These are phyloP conservation scores for Leucophenga maculata DNA, from an alignment of 2,888 invertebrate genomes.

Conservation along the genomic window DNA sequence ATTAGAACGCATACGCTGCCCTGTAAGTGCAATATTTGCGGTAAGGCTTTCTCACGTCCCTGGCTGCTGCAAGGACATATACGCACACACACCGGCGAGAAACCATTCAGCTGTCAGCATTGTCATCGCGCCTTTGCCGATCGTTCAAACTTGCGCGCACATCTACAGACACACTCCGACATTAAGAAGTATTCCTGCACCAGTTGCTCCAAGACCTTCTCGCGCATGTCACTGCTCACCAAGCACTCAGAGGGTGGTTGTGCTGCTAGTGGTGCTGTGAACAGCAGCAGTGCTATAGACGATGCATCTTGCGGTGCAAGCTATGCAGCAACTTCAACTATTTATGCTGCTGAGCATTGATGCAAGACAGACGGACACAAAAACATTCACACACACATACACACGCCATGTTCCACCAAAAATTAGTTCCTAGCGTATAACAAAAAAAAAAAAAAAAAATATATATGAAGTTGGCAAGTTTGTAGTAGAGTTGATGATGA, in stretches of 20 bases:
- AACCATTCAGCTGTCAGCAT: conserved; percentile 96
- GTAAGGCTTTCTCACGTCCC: conserved; percentile 96
- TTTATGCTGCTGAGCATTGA: conserved; percentile 61
- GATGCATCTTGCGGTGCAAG: conserved; percentile 42
- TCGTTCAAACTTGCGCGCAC: conserved; percentile 95
- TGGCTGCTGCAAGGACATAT: conserved; percentile 99
- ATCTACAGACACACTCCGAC: conserved; percentile 97
- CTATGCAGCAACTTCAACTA: conserved; percentile 32
- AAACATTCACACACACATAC: conserved; percentile 30
- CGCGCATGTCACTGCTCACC: conserved; percentile 93
- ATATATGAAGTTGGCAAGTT: too few species aligned
- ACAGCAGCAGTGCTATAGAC: conserved; percentile 23
- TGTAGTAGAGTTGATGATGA: neutral
- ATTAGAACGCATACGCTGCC: conserved; percentile 98
- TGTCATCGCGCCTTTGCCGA: conserved; percentile 98
- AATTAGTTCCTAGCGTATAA: conserved; percentile 71
- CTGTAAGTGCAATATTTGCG: conserved; percentile 96
- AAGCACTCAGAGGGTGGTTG: conserved; percentile 96
- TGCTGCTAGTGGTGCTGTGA: conserved; percentile 69
- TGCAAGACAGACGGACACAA: conserved; percentile 31
- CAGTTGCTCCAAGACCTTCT: conserved; percentile 95
- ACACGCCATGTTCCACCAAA: conserved; percentile 70
- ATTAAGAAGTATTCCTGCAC: conserved; percentile 97
- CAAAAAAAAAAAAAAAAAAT: conserved; percentile 31
- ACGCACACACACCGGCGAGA: conserved; percentile 97